Conservation (phyloP, 2,797 vertebrate species). For the Sebastes hubbsi region DNA sequence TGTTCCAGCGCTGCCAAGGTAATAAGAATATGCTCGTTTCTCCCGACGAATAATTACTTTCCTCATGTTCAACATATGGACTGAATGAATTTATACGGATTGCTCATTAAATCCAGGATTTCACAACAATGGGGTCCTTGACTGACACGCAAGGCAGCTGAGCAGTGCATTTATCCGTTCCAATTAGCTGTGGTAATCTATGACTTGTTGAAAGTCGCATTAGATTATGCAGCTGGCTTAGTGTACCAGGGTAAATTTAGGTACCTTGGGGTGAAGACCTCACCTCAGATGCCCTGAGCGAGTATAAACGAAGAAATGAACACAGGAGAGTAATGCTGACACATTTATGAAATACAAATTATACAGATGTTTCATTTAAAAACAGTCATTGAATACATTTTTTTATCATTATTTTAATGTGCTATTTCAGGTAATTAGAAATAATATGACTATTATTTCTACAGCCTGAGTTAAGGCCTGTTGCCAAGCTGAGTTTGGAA, state of each 20-base stretch:
- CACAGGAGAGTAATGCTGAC: not conserved
- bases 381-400: not conserved
- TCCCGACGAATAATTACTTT: slow-evolving; percentile 25
- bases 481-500: not conserved
- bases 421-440: slow-evolving; percentile 3
- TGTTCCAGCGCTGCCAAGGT: slow-evolving; percentile 17
- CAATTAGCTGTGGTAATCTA: slow-evolving; percentile 61
- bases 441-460: slow-evolving; percentile 5
- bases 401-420: not conserved
- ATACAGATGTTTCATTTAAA: slow-evolving; percentile 23
- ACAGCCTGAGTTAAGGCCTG: not conserved
- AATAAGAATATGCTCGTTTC: slow-evolving; percentile 2
- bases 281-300: slow-evolving; percentile 49
- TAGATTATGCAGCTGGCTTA: slow-evolving; percentile 56
- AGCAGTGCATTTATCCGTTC: slow-evolving; percentile 57
- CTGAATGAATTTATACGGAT: slow-evolving; percentile 47
- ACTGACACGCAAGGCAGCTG: slow-evolving; percentile 51
- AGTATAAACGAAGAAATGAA: slow-evolving; percentile 13
- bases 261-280: slow-evolving; percentile 28
- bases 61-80: slow-evolving; percentile 54
- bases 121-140: slow-evolving; percentile 68
- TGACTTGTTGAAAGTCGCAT: slow-evolving; percentile 65
- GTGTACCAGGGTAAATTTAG: slow-evolving; percentile 55
- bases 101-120: slow-evolving; percentile 58
- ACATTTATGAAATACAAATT: slow-evolving; percentile 28